Evolutionary conservation across 2,888 invertebrate genomes (phyloP).

Genomic region (Melieria picta): DNA sequence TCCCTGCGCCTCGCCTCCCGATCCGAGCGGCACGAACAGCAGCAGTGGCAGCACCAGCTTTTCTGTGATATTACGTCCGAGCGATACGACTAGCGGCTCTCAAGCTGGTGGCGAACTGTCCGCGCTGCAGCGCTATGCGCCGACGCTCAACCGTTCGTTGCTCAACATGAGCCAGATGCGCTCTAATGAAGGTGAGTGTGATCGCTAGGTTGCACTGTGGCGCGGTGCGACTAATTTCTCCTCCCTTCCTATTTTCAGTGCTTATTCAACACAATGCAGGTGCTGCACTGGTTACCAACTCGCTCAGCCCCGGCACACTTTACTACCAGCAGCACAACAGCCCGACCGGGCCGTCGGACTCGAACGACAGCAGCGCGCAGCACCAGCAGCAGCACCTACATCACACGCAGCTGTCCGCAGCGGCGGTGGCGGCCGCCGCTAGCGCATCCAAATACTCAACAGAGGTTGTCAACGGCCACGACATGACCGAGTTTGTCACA

Average conservation of each 20-base stretch:
- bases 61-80: constrained; percentile 62
- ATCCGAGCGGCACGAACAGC: constrained; percentile 43
- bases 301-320: constrained; percentile 68
- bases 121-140: constrained; percentile 59
- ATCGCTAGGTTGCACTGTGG: no score
- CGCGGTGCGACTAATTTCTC: no score
- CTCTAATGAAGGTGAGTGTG: constrained; percentile 56
- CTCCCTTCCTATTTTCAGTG: constrained; percentile 38
- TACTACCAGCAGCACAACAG: constrained; percentile 67
- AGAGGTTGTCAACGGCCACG: constrained; percentile 80
- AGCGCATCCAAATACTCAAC: constrained; percentile 59
- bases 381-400: constrained; percentile 49
- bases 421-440: constrained; percentile 44
- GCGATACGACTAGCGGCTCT: constrained; percentile 41
- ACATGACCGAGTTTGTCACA: constrained; percentile 95
- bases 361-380: constrained; percentile 57
- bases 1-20: constrained; percentile 60
- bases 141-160: constrained; percentile 54
- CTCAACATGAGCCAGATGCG: constrained; percentile 57
- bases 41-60: constrained; percentile 49
- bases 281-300: constrained; percentile 65
- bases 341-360: constrained; percentile 45
- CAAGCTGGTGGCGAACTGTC: constrained; percentile 45
- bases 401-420: constrained; percentile 44
- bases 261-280: constrained; percentile 68